These are phyloP conservation scores for Varanus komodoensis DNA, from an alignment of 2,113 vertebrate species.

Conservation along the genomic window DNA sequence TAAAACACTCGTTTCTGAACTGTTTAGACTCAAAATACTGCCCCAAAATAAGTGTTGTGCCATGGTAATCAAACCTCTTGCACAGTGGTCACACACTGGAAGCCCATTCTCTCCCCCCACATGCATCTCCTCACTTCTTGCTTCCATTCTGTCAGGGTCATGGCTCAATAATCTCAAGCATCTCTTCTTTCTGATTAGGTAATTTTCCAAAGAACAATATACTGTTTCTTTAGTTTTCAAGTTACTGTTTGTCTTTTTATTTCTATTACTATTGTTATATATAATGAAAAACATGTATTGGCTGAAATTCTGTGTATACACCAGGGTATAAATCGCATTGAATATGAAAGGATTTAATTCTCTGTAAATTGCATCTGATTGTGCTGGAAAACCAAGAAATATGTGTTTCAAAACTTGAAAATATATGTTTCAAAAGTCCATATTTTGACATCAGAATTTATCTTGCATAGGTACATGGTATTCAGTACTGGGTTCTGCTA, in stretches of 20 bases:
- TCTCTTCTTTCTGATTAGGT: neutral
- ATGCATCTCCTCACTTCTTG: neutral
- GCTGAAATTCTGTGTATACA: too few species aligned
- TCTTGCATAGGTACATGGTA: neutral
- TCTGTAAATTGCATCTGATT: neutral
- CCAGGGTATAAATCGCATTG: neutral
- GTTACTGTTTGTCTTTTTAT: too few species aligned
- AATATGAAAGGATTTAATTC: neutral
- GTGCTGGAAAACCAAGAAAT: neutral
- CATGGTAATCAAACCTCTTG: neutral
- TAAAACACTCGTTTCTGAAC: neutral
- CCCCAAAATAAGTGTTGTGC: neutral
- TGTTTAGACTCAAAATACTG: neutral
- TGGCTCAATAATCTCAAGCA: neutral
- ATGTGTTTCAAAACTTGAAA: neutral
- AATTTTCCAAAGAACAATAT: neutral
- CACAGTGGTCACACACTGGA: neutral
- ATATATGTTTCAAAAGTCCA: too few species aligned
- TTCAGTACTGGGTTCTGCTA: neutral
- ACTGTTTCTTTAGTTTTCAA: neutral
- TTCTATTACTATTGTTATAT: too few species aligned
- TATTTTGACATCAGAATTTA: neutral
- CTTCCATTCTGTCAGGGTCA: neutral
- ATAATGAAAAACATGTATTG: too few species aligned
- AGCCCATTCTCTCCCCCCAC: neutral